These are phyloP conservation scores for Tetraodon nigroviridis DNA, from an alignment of 2,113 vertebrate species.

Conservation along the genomic window DNA sequence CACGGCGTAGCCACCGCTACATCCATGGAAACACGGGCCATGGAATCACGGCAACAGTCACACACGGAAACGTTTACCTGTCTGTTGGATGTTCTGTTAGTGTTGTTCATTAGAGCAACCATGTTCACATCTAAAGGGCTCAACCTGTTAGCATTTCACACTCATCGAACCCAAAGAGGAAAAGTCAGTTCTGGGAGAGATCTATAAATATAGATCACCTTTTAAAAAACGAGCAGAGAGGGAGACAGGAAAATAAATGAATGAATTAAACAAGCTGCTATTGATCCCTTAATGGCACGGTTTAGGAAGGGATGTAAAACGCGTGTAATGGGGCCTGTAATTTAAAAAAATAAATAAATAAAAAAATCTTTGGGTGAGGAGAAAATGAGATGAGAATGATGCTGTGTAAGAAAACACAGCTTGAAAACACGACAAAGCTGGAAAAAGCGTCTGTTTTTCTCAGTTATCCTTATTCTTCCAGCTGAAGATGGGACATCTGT, in stretches of 20 bases:
- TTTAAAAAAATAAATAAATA: conserved; percentile 36
- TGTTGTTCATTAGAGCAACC: not conserved
- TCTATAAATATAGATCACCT: conserved; percentile 65
- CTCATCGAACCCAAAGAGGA: conserved; percentile 14
- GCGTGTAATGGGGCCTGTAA: conserved; percentile 56
- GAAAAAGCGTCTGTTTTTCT: not conserved
- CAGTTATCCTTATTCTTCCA: not conserved
- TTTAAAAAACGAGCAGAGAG: conserved; percentile 8
- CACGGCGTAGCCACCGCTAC: too few species aligned
- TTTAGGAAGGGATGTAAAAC: conserved; percentile 58
- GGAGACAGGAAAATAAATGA: conserved; percentile 32
- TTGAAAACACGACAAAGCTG: not conserved
- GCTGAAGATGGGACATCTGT: not conserved
- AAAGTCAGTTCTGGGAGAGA: conserved; percentile 34
- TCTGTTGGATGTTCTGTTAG: too few species aligned
- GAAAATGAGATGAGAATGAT: not conserved
- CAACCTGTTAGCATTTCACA: conserved; percentile 20
- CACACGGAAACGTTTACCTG: too few species aligned
- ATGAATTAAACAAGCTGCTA: conserved; percentile 52
- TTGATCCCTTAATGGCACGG: conserved; percentile 61
- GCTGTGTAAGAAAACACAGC: too few species aligned
- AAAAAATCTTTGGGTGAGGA: conserved; percentile 13
- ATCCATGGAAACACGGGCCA: too few species aligned
- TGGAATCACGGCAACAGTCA: too few species aligned
- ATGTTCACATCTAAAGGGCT: conserved; percentile 1